Percentiles rank a stretch among this genome's conserved stretches.
These are phyloP conservation scores for Cepphus grylle DNA, from an alignment of 2,113 vertebrate genomes.

Conservation along the genomic window DNA sequence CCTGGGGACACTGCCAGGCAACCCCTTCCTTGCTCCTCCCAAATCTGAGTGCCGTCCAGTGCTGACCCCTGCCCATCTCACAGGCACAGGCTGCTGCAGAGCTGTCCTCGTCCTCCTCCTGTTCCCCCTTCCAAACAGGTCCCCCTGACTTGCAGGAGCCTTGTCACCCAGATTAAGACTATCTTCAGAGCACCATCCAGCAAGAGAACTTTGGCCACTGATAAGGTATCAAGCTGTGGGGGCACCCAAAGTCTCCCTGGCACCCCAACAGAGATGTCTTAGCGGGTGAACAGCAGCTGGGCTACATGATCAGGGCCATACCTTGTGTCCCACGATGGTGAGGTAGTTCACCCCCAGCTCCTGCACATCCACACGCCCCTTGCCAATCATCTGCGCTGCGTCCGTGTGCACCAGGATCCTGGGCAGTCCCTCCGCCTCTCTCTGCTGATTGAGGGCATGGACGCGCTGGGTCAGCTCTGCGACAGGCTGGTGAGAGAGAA, in stretches of 20 bases:
- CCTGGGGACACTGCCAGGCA: neutral
- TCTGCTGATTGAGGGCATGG: conserved; percentile 69
- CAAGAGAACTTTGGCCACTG: neutral
- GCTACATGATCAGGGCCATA: neutral
- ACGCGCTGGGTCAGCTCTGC: conserved; percentile 79
- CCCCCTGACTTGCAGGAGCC: too few species aligned
- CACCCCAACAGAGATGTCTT: neutral
- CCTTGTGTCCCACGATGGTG: conserved; percentile 96
- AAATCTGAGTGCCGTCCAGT: neutral
- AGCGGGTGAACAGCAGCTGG: fast-evolving
- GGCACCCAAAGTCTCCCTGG: neutral
- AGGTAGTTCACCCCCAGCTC: conserved; percentile 91
- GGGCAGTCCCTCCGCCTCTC: conserved; percentile 24
- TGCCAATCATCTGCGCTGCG: conserved; percentile 92
- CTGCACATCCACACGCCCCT: conserved; percentile 80
- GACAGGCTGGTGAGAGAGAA: conserved; percentile 75
- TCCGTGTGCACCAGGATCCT: conserved; percentile 88
- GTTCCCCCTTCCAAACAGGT: neutral
- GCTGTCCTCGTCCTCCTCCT: neutral
- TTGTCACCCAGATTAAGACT: neutral
- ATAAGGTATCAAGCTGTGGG: neutral
- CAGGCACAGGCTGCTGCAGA: neutral
- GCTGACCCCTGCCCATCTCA: neutral
- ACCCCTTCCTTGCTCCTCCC: neutral
- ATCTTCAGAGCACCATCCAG: neutral